Evolutionary conservation across 2,113 vertebrate species (phyloP).

Genomic region (Equus quagga): DNA sequence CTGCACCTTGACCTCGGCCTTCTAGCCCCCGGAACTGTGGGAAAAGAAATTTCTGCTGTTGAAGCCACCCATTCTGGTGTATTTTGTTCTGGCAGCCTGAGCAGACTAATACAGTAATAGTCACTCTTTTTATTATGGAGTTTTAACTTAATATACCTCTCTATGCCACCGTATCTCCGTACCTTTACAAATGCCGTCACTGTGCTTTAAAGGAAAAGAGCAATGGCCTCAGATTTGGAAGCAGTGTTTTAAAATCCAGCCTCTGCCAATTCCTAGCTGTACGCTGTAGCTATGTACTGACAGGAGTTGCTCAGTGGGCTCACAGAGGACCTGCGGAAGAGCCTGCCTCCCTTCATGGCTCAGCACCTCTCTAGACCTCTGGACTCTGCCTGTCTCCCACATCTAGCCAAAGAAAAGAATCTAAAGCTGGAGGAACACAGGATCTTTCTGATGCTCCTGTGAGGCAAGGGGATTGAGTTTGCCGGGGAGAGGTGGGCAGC

Average conservation of each 20-base stretch:
- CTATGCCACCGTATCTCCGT: not conserved
- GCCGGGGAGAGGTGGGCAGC: fast-evolving
- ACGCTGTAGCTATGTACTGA: not conserved
- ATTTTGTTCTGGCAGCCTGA: not conserved
- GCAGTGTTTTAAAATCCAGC: not conserved
- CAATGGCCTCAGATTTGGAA: not conserved
- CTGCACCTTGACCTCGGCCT: too few species aligned
- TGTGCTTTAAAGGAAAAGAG: not conserved
- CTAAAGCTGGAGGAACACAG: conserved; percentile 80
- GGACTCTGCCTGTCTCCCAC: conserved; percentile 90
- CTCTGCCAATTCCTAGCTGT: not conserved
- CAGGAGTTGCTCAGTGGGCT: conserved; percentile 58
- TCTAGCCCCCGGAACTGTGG: not conserved
- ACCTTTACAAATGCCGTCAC: not conserved
- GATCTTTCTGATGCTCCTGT: conserved; percentile 85
- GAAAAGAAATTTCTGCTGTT: not conserved
- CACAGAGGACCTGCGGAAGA: conserved; percentile 62
- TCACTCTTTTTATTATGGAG: not conserved
- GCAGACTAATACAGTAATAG: not conserved
- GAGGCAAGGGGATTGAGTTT: conserved; percentile 66
- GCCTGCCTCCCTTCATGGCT: conserved; percentile 89
- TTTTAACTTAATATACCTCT: not conserved
- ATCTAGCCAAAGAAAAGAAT: conserved; percentile 91
- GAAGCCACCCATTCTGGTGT: not conserved
- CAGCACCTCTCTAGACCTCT: conserved; percentile 88